A percentile compares a stretch with the other conserved stretches of the same genome.
phyloP scores from a whole-genome alignment of 1,140 invertebrate genomes.

The Hydropsyche tenuis region DNA sequence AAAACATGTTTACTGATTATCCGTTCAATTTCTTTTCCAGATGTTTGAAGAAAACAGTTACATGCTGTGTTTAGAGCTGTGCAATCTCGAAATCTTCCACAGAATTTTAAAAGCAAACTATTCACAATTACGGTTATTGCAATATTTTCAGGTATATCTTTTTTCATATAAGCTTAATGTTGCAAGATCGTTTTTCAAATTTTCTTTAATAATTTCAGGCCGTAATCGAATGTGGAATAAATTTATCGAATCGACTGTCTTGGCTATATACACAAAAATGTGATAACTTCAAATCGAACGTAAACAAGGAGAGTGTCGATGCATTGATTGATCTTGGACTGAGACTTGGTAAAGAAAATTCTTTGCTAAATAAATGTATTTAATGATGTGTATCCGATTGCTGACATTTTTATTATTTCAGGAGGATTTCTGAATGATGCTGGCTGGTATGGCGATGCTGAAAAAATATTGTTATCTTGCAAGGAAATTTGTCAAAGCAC shows the following conservation, averaged over 20 bases:
- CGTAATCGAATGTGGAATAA: constrained; percentile 68
- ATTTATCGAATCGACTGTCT: constrained; percentile 63
- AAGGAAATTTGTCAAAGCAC: constrained; percentile 65
- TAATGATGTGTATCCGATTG: too few relatives aligned
- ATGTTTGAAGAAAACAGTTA: constrained; percentile 69
- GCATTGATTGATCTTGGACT: constrained; percentile 59
- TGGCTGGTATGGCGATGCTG: constrained; percentile 81
- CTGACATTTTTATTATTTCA: constrained; percentile 49
- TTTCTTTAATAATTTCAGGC: constrained; percentile 57
- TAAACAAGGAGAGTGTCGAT: constrained; percentile 41
- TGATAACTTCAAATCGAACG: not conserved
- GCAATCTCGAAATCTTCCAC: constrained; percentile 74
- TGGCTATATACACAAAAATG: constrained; percentile 58
- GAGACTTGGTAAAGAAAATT: constrained; percentile 56
- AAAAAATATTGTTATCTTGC: constrained; percentile 71
- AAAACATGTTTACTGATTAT: too few relatives aligned
- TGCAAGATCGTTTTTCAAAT: too few relatives aligned
- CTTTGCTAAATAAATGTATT: not conserved
- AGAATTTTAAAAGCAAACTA: constrained; percentile 74
- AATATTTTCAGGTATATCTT: constrained; percentile 68
- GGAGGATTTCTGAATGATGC: constrained; percentile 85
- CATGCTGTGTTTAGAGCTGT: constrained; percentile 70
- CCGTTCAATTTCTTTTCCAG: constrained; percentile 58
- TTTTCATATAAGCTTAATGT: not conserved
- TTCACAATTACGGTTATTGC: constrained; percentile 70